phyloP scores from a whole-genome alignment of 1,140 invertebrate genomes.

The Ptiloglossa arizonensis region DNA sequence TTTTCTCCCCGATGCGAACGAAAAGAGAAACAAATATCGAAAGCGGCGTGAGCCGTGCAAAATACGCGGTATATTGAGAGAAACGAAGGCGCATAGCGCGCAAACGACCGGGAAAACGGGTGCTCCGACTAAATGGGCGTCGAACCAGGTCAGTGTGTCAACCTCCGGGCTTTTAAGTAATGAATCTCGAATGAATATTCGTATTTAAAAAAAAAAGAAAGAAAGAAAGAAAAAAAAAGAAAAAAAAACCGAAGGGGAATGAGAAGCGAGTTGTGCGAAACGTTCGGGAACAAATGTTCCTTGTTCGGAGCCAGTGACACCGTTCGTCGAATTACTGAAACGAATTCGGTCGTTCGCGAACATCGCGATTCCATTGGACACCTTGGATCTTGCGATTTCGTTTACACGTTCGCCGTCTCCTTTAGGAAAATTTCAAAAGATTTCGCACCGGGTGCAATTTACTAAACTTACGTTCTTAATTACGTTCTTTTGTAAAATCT shows the following conservation, averaged over 20 bases:
- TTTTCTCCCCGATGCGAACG: background rate
- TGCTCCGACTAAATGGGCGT: conserved; percentile 15
- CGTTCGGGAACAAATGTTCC: conserved; percentile 12
- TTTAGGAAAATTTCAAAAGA: conserved; percentile 46
- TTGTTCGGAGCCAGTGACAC: conserved; percentile 35
- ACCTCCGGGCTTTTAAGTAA: conserved; percentile 55
- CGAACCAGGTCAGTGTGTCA: conserved; percentile 46
- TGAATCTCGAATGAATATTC: conserved; percentile 53
- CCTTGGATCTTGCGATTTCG: background rate
- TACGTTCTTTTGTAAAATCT: too few relatives aligned
- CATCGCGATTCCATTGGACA: background rate
- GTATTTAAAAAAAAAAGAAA: background rate
- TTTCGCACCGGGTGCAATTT: too few relatives aligned
- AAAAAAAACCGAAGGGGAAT: background rate
- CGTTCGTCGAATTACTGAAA: conserved; percentile 20
- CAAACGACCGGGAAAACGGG: conserved; percentile 35
- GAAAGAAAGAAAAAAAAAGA: too few relatives aligned
- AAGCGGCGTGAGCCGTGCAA: conserved; percentile 18
- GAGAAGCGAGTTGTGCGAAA: conserved; percentile 5
- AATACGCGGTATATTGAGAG: conserved; percentile 35
- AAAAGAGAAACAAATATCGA: conserved; percentile 38
- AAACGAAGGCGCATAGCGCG: conserved; percentile 21
- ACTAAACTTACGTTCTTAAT: too few relatives aligned
- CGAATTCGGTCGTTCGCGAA: conserved; percentile 15
- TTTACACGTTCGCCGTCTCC: background rate